Percentiles rank a stretch among this genome's conserved stretches.
Conservation (phyloP, 1,140 invertebrate genomes). For the Pseudomyrmex concolor region DNA sequence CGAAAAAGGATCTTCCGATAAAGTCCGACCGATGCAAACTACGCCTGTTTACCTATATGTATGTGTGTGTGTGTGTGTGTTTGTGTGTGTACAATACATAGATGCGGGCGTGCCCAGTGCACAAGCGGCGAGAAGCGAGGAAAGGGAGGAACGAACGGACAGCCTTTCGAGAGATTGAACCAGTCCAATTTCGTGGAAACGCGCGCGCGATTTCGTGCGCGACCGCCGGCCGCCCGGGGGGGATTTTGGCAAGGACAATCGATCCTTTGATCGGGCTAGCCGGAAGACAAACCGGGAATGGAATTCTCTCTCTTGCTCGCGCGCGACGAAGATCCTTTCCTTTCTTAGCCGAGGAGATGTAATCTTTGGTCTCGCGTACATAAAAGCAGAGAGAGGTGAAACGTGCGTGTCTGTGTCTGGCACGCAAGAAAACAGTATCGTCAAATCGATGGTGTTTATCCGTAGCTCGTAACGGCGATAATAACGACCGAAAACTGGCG, state of each 20-base stretch:
- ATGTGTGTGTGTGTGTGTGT: not conserved
- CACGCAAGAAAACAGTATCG: too few relatives aligned
- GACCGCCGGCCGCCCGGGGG: not conserved
- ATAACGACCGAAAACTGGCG: too few relatives aligned
- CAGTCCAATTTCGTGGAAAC: constrained; percentile 54
- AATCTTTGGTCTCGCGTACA: constrained; percentile 19
- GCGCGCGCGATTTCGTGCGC: constrained; percentile 30
- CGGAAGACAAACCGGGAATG: constrained; percentile 50
- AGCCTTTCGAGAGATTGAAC: constrained; percentile 49
- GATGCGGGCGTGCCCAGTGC: not conserved
- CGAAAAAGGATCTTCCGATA: constrained; percentile 27
- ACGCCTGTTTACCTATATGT: constrained; percentile 17
- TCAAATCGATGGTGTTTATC: too few relatives aligned
- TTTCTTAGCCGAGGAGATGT: not conserved
- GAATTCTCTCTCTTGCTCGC: constrained; percentile 24
- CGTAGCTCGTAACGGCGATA: too few relatives aligned
- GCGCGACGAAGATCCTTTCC: constrained; percentile 36
- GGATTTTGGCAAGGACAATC: constrained; percentile 35
- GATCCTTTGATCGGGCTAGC: constrained; percentile 58
- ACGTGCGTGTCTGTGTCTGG: too few relatives aligned
- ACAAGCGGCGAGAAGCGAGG: constrained; percentile 5
- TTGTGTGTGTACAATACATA: not conserved
- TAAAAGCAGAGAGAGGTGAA: not conserved
- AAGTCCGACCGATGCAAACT: not conserved
- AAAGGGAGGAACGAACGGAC: not conserved